These are phyloP conservation scores for Hemithea aestivaria DNA, from an alignment of 2,888 invertebrate species.

Conservation along the genomic window DNA sequence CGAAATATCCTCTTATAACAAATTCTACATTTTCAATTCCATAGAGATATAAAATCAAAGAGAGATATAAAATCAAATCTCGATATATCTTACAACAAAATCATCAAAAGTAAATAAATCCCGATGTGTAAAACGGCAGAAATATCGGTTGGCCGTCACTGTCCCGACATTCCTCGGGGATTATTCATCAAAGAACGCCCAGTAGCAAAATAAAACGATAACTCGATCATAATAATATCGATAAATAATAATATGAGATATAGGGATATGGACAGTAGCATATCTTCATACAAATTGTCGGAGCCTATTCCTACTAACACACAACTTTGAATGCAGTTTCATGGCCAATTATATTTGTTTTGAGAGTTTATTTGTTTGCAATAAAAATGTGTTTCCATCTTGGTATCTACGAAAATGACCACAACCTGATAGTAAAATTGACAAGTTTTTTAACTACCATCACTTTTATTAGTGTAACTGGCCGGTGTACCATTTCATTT, in stretches of 20 bases:
- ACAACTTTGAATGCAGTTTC: too few species aligned
- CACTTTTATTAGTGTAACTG: too few species aligned
- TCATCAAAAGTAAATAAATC: conserved; percentile 17
- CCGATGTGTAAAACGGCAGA: conserved; percentile 1
- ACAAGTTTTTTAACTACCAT: too few species aligned
- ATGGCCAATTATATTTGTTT: too few species aligned
- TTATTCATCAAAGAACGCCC: conserved; percentile 33
- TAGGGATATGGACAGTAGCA: neutral
- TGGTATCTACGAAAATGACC: too few species aligned
- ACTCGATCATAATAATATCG: conserved; percentile 51
- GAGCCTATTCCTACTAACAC: too few species aligned
- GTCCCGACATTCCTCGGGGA: conserved; percentile 30
- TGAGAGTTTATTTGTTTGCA: too few species aligned
- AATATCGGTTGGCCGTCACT: conserved; percentile 17
- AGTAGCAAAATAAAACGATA: conserved; percentile 39
- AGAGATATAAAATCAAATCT: neutral
- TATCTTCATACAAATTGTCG: neutral
- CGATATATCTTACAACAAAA: conserved; percentile 3
- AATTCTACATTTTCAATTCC: too few species aligned
- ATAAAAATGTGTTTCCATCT: too few species aligned
- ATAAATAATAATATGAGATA: conserved; percentile 33
- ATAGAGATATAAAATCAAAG: neutral
- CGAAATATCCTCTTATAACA: too few species aligned
- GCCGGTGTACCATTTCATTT: too few species aligned
- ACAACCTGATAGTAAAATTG: too few species aligned